Percentiles rank a stretch among this genome's conserved stretches.
These are phyloP conservation scores for Oryzias melastigma DNA, from an alignment of 2,113 vertebrate genomes.

Conservation along the genomic window DNA sequence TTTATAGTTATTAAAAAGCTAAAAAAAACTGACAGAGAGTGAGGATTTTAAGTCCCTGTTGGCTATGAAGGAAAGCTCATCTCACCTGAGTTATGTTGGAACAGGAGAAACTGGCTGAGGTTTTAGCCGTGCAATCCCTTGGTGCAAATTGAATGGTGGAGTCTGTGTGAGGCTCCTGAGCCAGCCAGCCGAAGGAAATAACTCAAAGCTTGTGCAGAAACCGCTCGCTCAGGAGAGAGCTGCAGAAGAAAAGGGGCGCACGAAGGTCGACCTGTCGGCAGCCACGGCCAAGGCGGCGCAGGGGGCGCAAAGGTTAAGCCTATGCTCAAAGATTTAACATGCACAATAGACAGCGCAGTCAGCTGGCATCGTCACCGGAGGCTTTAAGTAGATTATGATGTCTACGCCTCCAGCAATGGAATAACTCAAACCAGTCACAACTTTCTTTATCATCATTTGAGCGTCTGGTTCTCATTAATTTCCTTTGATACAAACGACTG, in stretches of 20 bases:
- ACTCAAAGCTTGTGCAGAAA: conserved; percentile 16
- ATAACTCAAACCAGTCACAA: conserved; percentile 25
- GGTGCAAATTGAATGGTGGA: conserved; percentile 76
- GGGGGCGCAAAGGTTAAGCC: background rate
- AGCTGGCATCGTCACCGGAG: conserved; percentile 9
- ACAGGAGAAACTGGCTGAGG: conserved; percentile 25
- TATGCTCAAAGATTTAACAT: background rate
- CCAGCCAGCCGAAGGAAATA: conserved; percentile 33
- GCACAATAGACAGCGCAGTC: background rate
- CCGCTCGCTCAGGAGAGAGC: conserved; percentile 44
- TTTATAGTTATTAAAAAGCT: background rate
- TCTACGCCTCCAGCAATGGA: conserved; percentile 28
- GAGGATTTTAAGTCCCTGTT: conserved; percentile 9
- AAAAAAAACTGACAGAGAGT: conserved; percentile 10
- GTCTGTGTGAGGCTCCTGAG: conserved; percentile 54
- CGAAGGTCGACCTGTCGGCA: conserved; percentile 31
- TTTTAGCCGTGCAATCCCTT: conserved; percentile 52
- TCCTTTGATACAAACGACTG: conserved; percentile 63
- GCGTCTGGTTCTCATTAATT: conserved; percentile 62
- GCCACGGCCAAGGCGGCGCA: conserved; percentile 17
- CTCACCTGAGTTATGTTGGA: conserved; percentile 49
- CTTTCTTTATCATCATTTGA: conserved; percentile 38
- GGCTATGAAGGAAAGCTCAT: conserved; percentile 28
- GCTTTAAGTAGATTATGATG: conserved; percentile 26
- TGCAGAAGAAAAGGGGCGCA: conserved; percentile 7